Base-by-base conservation (phyloP, 2,797 vertebrate genomes). In the Mus caroli region DNA sequence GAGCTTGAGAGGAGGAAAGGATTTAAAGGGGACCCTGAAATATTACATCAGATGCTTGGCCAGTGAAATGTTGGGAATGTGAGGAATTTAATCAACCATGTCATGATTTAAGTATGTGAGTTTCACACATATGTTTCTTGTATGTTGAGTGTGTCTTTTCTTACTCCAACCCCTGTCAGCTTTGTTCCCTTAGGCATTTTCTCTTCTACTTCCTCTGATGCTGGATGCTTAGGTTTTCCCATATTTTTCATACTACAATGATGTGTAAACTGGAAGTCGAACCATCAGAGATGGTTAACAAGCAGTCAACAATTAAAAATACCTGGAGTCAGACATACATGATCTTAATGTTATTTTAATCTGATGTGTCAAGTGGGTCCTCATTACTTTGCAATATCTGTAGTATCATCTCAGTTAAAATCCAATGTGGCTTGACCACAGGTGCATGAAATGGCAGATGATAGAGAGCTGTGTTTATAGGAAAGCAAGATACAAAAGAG, bases 401-500 rank as follows among this genome's bases (percentile, higher is more conserved):
- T 40, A 24, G 13, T 31, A 4, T 56, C 34, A 26, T 3, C 46
- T 37, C 52, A 58, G 71, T 40, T 71, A 93, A 60, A 64, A 76
- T 28, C 60, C 92, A 82, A 26, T 88, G 14, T 77, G 95, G 34
- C 31, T 86, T 54, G 34, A 62, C 69, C 19, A 31, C n/a, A 69
- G 76, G 37, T 31, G 3, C 54, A 56, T 20, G 95, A 28, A 76
- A 71, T 58, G 85, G 34, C 50, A 92, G 90, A 22, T 56, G 62
- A 62, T 2, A 78, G 91, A 92, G 31, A 80, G 19, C 17, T 69
- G 2, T 80, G 60, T 50, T 84, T 88, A 89, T 62, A 31, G 69
- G 73, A 87, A 89, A 96, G 64, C 10, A 13, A 22, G 94, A 91
- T 20, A 67, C 26, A 78, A 82, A 37, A 67, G 6, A 95, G 50